Evolutionary conservation across 1,140 invertebrate genomes (phyloP).

Genomic region (Sinonovacula constricta): DNA sequence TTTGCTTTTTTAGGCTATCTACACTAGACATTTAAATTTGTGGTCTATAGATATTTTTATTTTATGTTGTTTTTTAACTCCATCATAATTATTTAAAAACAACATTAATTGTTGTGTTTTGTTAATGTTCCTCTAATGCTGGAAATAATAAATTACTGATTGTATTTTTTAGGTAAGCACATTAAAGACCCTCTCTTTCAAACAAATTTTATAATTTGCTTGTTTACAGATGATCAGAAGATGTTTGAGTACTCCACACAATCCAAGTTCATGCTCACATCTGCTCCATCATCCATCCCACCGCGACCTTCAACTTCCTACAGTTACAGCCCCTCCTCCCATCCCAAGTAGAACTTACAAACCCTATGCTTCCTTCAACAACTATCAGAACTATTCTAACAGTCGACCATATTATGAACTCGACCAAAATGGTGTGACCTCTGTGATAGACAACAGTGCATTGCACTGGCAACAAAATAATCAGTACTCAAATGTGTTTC

Average conservation of each 20-base stretch:
- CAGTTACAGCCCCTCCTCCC: constrained; percentile 35
- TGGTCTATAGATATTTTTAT: neutral
- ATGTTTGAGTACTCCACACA: constrained; percentile 30
- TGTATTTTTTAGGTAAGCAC: no score
- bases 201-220: neutral
- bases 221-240: constrained; percentile 47
- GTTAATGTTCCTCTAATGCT: no score
- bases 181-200: no score
- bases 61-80: neutral
- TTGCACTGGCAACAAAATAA: constrained; percentile 33
- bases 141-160: no score
- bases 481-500: neutral
- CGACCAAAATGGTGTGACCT: constrained; percentile 17
- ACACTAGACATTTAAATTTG: neutral
- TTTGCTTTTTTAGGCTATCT: no score
- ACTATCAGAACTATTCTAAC: constrained; percentile 33
- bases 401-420: constrained; percentile 36
- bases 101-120: neutral
- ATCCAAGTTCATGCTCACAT: neutral
- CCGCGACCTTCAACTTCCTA: constrained; percentile 17
- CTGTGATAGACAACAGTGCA: constrained; percentile 26
- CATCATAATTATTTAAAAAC: neutral
- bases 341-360: constrained; percentile 43
- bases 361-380: constrained; percentile 42
- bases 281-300: neutral